Evolutionary conservation across 2,888 invertebrate species (phyloP).

Genomic region (Drepanosiphum platanoidis): DNA sequence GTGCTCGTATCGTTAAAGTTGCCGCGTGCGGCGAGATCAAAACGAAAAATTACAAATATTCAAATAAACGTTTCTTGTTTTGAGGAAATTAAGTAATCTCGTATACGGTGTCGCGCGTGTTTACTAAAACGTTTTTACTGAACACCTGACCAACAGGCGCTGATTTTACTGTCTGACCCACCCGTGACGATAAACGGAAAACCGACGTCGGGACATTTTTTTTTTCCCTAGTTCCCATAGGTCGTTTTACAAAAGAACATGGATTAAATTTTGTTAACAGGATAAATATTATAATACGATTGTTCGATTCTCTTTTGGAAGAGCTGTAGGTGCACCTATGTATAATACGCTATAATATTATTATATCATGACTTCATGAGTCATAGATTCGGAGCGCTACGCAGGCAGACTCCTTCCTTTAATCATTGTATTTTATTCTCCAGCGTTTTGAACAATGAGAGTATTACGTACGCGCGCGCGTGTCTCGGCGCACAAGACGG

Average conservation of each 20-base stretch:
- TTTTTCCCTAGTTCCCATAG: background rate
- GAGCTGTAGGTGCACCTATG: too few species aligned
- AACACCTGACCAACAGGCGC: background rate
- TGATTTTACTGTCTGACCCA: background rate
- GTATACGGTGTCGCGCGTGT: background rate
- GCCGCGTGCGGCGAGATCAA: background rate
- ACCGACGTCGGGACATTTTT: background rate
- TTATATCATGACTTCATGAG: too few species aligned
- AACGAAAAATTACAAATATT: background rate
- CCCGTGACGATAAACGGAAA: background rate
- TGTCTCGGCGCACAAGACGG: background rate
- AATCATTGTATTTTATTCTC: constrained; percentile 39
- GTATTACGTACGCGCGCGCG: background rate
- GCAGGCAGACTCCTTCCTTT: background rate
- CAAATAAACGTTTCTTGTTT: background rate
- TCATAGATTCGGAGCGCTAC: constrained; percentile 13
- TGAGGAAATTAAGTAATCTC: background rate
- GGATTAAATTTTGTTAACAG: background rate
- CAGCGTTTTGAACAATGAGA: constrained; percentile 31
- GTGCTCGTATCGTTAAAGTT: background rate
- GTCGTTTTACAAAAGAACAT: background rate
- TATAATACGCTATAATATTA: too few species aligned
- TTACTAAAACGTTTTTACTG: background rate
- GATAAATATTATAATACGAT: constrained; percentile 9
- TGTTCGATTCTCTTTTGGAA: background rate